Percentiles rank a stretch among this genome's conserved stretches.
phyloP scores from a whole-genome alignment of 1,140 invertebrate species.

The Zaprionus africanus region DNA sequence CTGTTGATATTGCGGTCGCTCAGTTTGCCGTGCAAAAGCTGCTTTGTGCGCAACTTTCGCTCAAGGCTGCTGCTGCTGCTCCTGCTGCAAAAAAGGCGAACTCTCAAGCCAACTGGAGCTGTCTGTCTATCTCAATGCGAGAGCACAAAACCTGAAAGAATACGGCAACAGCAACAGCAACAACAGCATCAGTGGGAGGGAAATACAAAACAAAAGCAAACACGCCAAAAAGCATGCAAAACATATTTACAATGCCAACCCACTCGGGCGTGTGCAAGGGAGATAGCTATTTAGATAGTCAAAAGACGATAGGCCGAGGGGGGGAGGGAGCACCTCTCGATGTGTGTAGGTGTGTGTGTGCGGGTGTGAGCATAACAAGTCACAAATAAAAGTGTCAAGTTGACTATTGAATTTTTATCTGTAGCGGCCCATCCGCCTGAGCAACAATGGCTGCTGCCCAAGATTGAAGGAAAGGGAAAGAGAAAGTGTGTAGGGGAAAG shows the following conservation, averaged over 20 bases:
- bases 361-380: constrained; percentile 63
- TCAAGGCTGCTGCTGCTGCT: constrained; percentile 45
- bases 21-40: constrained; percentile 44
- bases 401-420: constrained; percentile 82
- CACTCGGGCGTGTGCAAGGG: constrained; percentile 19
- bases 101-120: constrained; percentile 37
- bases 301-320: constrained; percentile 8
- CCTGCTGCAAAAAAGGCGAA: constrained; percentile 28
- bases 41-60: constrained; percentile 62
- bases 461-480: neutral
- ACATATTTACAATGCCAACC: constrained; percentile 42
- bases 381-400: constrained; percentile 79
- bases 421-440: constrained; percentile 44
- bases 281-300: constrained; percentile 33
- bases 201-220: constrained; percentile 31
- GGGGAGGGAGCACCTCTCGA: neutral
- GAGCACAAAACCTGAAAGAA: constrained; percentile 9
- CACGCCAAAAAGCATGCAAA: constrained; percentile 56
- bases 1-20: neutral
- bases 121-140: constrained; percentile 34
- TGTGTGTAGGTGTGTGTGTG: neutral
- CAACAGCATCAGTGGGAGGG: constrained; percentile 3
- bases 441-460: constrained; percentile 36
- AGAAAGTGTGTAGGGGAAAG: neutral
- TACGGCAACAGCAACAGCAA: constrained; percentile 21